A percentile compares a stretch with the other conserved stretches of the same genome.
These are phyloP conservation scores for Carcinoscorpius rotundicauda DNA, from an alignment of 1,140 invertebrate species.

Conservation along the genomic window DNA sequence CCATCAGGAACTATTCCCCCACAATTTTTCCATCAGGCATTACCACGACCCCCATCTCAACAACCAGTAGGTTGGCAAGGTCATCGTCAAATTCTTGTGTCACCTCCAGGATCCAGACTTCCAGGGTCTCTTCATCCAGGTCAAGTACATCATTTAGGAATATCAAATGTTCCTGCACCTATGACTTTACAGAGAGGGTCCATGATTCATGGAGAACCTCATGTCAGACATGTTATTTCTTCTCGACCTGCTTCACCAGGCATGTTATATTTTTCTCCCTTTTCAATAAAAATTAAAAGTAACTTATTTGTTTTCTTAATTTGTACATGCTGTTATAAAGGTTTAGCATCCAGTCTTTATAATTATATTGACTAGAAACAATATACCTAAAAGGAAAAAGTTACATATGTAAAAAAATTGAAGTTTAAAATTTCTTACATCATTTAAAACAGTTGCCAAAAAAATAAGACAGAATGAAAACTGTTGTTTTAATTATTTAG, in stretches of 20 bases:
- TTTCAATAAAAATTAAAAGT: too few species aligned
- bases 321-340: too few species aligned
- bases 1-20: slow-evolving; percentile 13
- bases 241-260: neutral
- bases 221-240: neutral
- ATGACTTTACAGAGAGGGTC: neutral
- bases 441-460: too few species aligned
- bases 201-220: slow-evolving; percentile 1
- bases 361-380: too few species aligned
- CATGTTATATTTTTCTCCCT: neutral
- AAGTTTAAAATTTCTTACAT: too few species aligned
- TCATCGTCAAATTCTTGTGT: neutral
- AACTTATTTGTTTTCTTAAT: too few species aligned
- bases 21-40: slow-evolving; percentile 7
- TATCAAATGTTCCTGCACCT: neutral
- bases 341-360: too few species aligned
- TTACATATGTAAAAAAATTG: too few species aligned
- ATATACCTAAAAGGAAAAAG: too few species aligned
- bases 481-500: too few species aligned
- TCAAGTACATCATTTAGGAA: neutral
- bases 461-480: too few species aligned
- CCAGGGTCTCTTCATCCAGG: neutral
- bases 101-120: neutral
- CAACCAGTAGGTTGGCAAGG: neutral
- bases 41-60: neutral